Percentiles rank a stretch among this genome's conserved stretches.
These are phyloP conservation scores for Antitype chi DNA, from an alignment of 2,888 invertebrate species.

Conservation along the genomic window DNA sequence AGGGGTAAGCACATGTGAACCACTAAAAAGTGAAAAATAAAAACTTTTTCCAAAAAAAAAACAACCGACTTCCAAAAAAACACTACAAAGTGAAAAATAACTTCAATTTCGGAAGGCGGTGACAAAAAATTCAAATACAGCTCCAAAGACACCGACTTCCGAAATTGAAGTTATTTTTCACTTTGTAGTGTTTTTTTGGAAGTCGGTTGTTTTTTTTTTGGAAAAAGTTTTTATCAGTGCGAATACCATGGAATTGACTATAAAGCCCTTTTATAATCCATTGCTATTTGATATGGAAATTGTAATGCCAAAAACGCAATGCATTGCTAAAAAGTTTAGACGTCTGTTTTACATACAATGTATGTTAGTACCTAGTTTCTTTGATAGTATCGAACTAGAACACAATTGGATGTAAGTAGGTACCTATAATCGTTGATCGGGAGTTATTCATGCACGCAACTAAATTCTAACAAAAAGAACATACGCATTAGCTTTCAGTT, in stretches of 20 bases:
- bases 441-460: conserved; percentile 33
- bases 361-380: conserved; percentile 23
- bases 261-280: conserved; percentile 15
- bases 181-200: no score
- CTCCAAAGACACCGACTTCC: no score
- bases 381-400: neutral
- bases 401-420: conserved; percentile 13
- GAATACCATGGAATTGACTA: conserved; percentile 15
- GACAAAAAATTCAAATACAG: no score
- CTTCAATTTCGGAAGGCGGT: no score
- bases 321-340: conserved; percentile 34
- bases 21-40: no score
- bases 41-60: no score
- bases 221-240: conserved; percentile 30
- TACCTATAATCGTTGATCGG: neutral
- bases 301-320: conserved; percentile 20
- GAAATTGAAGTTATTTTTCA: no score
- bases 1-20: no score
- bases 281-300: conserved; percentile 41
- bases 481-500: conserved; percentile 34
- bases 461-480: conserved; percentile 29
- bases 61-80: no score
- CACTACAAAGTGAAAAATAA: no score
- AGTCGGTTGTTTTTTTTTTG: no score
- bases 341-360: conserved; percentile 23